Evolutionary conservation across 2,797 vertebrate species (phyloP).

Genomic region (Diglossa cyanea): DNA sequence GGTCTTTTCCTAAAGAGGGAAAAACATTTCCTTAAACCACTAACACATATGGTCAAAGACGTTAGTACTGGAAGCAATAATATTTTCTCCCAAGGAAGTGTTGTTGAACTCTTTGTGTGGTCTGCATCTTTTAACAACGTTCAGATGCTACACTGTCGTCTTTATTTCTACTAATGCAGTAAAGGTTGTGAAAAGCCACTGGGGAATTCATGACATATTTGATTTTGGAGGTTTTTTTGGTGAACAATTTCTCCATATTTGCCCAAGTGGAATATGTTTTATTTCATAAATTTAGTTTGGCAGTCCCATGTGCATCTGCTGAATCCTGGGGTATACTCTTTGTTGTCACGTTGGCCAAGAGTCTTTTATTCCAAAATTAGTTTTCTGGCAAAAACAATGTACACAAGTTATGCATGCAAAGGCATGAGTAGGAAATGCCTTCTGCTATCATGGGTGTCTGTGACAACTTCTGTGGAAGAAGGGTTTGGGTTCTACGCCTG

Average conservation of each 20-base stretch:
- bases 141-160: slow-evolving; percentile 59
- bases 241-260: slow-evolving; percentile 51
- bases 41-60: slow-evolving; percentile 33
- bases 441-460: background rate
- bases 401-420: background rate
- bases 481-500: background rate
- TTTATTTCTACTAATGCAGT: slow-evolving; percentile 46
- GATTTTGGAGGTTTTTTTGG: background rate
- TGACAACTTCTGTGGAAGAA: background rate
- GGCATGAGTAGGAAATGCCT: background rate
- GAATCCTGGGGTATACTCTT: background rate
- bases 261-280: slow-evolving; percentile 56
- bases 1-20: slow-evolving; percentile 57
- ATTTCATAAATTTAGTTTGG: slow-evolving; percentile 48
- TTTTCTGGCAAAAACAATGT: slow-evolving; percentile 1
- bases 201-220: slow-evolving; percentile 34
- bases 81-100: slow-evolving; percentile 51
- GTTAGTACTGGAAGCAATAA: slow-evolving; percentile 41
- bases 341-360: background rate
- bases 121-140: slow-evolving; percentile 68
- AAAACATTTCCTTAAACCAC: slow-evolving; percentile 55
- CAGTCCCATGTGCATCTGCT: background rate
- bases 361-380: slow-evolving; percentile 9
- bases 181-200: slow-evolving; percentile 57
- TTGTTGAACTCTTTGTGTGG: slow-evolving; percentile 68